Percentiles rank a stretch among this genome's conserved stretches.
Conservation (phyloP, 2,797 vertebrate species). For the Glossophaga mutica region DNA sequence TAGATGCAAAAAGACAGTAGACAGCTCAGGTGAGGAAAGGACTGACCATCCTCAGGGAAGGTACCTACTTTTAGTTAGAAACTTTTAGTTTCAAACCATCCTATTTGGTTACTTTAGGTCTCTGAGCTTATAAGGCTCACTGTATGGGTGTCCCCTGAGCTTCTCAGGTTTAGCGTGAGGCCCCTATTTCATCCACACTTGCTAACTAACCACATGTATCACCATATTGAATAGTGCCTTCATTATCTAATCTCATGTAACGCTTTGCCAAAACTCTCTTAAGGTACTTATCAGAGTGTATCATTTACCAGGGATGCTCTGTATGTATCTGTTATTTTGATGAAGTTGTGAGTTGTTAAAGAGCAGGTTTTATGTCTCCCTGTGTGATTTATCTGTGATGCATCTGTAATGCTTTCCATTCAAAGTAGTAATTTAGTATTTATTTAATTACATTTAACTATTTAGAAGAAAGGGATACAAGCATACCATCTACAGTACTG, state of each 20-base stretch:
- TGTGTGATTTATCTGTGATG: not conserved
- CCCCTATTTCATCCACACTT: not conserved
- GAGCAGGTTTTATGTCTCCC: not conserved
- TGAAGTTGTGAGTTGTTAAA: not conserved
- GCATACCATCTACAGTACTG: not conserved
- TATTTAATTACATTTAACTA: not conserved
- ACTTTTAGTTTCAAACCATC: not conserved
- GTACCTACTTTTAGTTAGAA: not conserved
- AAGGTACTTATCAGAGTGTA: not conserved
- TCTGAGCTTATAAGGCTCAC: not conserved
- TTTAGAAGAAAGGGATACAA: not conserved
- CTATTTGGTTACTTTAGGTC: not conserved
- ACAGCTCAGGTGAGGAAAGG: not conserved
- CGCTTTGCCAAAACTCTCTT: not conserved
- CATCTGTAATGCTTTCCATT: not conserved
- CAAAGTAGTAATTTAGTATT: not conserved
- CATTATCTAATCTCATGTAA: not conserved
- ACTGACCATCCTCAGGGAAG: not conserved
- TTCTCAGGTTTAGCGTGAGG: not conserved
- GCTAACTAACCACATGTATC: not conserved
- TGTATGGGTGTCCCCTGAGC: not conserved
- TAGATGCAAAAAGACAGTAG: not conserved
- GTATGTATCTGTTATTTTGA: not conserved
- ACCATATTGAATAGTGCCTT: not conserved
- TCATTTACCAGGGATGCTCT: not conserved